Evolutionary conservation across 2,113 vertebrate genomes (phyloP).

Genomic region (Prionailurus bengalensis): DNA sequence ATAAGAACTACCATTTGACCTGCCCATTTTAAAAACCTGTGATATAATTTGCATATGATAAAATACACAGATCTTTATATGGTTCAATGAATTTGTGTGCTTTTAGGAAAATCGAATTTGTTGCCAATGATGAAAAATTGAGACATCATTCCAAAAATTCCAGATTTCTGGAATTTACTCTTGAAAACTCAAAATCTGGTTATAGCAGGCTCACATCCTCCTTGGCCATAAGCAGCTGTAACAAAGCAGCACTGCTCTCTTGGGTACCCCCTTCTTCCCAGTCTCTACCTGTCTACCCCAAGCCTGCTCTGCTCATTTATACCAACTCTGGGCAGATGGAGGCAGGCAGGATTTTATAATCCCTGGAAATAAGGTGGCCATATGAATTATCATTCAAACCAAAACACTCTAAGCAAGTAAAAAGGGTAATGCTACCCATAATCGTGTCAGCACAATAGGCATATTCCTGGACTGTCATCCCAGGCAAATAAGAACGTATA

Average conservation of each 20-base stretch:
- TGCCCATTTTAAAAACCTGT: neutral
- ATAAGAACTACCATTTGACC: neutral
- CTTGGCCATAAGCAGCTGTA: neutral
- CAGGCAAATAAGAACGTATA: neutral
- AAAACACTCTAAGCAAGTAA: too few species aligned
- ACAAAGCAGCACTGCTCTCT: neutral
- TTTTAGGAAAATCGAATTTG: conserved; percentile 33
- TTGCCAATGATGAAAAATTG: conserved; percentile 7
- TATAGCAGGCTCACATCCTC: neutral
- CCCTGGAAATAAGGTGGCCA: neutral
- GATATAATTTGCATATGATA: neutral
- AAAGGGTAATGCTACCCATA: too few species aligned
- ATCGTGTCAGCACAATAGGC: too few species aligned
- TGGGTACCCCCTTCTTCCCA: neutral
- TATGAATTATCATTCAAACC: too few species aligned
- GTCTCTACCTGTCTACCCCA: neutral
- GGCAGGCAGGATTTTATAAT: neutral
- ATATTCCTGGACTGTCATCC: neutral
- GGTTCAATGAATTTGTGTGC: neutral
- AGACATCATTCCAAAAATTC: neutral
- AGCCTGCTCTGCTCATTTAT: neutral
- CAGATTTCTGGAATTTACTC: neutral
- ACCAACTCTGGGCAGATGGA: neutral
- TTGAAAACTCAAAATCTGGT: neutral
- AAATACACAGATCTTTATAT: conserved; percentile 1